Conservation (phyloP, 2,797 vertebrate genomes). For the Zalophus californianus region DNA sequence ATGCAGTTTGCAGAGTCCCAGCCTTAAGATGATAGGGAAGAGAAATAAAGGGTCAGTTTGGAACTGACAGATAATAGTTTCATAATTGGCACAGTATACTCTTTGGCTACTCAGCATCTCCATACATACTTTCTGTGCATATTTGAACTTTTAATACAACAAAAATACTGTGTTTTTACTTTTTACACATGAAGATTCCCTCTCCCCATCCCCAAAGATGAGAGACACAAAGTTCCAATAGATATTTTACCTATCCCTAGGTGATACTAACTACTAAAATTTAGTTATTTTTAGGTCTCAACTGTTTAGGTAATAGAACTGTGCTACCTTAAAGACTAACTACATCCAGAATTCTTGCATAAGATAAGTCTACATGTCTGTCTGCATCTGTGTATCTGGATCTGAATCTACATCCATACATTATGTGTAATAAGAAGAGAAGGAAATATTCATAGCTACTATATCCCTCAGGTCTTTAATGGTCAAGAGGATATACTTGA, state of each 20-base stretch:
- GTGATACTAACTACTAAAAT: not conserved
- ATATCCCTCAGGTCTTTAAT: not conserved
- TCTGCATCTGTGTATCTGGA: not conserved
- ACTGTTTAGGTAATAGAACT: not conserved
- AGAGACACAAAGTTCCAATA: conserved; percentile 3
- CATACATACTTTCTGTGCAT: not conserved
- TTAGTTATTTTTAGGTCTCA: not conserved
- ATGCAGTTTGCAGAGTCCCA: not conserved
- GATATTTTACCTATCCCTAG: not conserved
- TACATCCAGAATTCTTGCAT: not conserved
- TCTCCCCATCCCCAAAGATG: not conserved
- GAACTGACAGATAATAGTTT: not conserved
- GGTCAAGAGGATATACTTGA: not conserved
- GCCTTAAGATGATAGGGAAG: not conserved
- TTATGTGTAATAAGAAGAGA: not conserved
- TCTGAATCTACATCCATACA: not conserved
- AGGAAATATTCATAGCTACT: not conserved
- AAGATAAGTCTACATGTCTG: not conserved
- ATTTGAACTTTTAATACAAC: not conserved
- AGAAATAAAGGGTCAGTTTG: conserved; percentile 15
- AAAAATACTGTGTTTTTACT: not conserved
- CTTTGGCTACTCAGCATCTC: not conserved
- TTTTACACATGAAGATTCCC: not conserved
- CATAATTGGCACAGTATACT: not conserved
- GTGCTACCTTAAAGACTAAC: not conserved